A percentile compares a stretch with the other conserved stretches of the same genome.
These are phyloP conservation scores for Peromyscus aztecus DNA, from an alignment of 2,797 vertebrate genomes.

Conservation along the genomic window DNA sequence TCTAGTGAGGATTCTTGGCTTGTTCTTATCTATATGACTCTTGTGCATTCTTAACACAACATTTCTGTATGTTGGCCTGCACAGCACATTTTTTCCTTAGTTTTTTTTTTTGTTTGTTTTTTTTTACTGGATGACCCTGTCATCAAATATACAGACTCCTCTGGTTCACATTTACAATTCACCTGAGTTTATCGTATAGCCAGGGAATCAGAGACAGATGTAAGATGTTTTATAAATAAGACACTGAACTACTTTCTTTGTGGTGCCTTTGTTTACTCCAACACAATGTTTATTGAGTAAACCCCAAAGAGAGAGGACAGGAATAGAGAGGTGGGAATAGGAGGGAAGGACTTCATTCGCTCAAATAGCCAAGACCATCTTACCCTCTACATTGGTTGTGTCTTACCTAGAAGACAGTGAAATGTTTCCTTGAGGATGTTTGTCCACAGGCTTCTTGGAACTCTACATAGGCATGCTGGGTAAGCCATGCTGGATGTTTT, in stretches of 20 bases:
- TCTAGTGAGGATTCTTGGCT: background rate
- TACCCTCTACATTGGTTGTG: background rate
- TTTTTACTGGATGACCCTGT: background rate
- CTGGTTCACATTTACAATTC: slow-evolving; percentile 16
- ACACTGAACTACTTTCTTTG: background rate
- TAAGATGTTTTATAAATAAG: slow-evolving; percentile 28
- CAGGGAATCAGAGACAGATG: background rate
- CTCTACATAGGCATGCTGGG: background rate
- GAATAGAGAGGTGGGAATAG: background rate
- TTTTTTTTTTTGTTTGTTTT: background rate
- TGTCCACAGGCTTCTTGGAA: background rate
- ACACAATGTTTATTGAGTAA: background rate
- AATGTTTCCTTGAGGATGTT: background rate
- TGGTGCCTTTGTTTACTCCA: background rate
- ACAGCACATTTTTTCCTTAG: background rate
- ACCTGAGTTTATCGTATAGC: background rate
- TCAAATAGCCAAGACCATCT: slow-evolving; percentile 6
- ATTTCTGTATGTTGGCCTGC: background rate
- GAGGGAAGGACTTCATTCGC: background rate
- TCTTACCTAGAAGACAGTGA: background rate
- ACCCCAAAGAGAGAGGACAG: background rate
- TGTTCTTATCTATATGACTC: background rate
- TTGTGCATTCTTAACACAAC: background rate
- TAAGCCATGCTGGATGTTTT: background rate
- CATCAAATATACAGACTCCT: background rate